These are phyloP conservation scores for Luehdorfia chinensis DNA, from an alignment of 1,140 invertebrate genomes.

Conservation along the genomic window DNA sequence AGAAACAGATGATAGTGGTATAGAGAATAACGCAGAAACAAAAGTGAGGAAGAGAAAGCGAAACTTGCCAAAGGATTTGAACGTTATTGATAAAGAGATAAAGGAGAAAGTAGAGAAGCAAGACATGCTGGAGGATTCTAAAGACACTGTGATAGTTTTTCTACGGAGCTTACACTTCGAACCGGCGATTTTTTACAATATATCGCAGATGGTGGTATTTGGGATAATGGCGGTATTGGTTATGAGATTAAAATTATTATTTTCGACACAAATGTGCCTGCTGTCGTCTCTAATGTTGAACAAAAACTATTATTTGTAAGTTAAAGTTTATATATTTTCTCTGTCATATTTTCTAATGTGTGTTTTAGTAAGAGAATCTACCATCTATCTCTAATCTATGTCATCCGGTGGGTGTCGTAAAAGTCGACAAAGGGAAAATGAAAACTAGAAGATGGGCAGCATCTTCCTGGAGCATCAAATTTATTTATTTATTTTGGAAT, in stretches of 20 bases:
- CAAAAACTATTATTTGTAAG: slow-evolving; percentile 45
- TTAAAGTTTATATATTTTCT: too few species aligned
- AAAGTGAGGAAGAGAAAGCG: slow-evolving; percentile 19
- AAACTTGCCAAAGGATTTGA: slow-evolving; percentile 28
- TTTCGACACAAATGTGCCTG: slow-evolving; percentile 89
- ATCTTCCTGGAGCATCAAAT: too few species aligned
- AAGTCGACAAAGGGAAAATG: too few species aligned
- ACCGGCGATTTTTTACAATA: slow-evolving; percentile 83
- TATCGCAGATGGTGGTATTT: slow-evolving; percentile 83
- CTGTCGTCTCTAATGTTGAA: slow-evolving; percentile 80
- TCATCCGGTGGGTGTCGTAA: too few species aligned
- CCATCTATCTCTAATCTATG: too few species aligned
- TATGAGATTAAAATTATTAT: slow-evolving; percentile 91
- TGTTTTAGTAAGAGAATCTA: too few species aligned
- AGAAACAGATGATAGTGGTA: slow-evolving; percentile 39
- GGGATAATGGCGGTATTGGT: slow-evolving; percentile 86
- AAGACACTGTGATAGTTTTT: slow-evolving; percentile 27
- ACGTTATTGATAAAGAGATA: slow-evolving; percentile 28
- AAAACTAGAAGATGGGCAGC: too few species aligned
- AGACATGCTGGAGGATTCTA: too few species aligned
- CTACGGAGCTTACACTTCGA: slow-evolving; percentile 63
- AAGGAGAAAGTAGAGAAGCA: slow-evolving; percentile 16
- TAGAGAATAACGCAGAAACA: slow-evolving; percentile 31
- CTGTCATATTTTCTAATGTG: too few species aligned
- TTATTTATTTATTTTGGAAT: too few species aligned